Percentiles rank a stretch among this genome's conserved stretches.
These are phyloP conservation scores for Polypterus senegalus DNA, from an alignment of 2,113 vertebrate genomes.

Conservation along the genomic window DNA sequence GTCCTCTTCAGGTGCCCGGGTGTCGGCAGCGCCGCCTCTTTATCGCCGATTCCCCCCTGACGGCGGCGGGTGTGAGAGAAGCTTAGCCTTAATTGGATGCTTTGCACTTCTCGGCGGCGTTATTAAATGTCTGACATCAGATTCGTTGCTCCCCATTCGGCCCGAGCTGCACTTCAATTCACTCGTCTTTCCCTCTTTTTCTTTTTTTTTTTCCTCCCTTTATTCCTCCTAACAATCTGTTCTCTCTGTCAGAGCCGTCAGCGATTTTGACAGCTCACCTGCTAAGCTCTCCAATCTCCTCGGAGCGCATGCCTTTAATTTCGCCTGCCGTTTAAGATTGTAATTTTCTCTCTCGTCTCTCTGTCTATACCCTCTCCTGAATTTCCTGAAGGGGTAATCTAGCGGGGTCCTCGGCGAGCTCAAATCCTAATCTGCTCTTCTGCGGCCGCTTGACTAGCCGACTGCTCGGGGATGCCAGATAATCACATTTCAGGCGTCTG, in stretches of 20 bases:
- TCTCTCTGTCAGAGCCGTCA: not conserved
- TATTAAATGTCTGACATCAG: slow-evolving; percentile 1
- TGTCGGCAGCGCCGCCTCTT: too few relatives aligned
- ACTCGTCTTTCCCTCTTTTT: not conserved
- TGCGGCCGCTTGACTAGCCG: not conserved
- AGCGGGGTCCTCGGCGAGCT: not conserved
- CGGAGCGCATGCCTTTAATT: not conserved
- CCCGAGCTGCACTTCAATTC: not conserved
- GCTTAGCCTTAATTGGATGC: too few relatives aligned
- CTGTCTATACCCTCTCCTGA: not conserved
- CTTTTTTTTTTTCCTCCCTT: not conserved
- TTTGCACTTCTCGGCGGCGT: not conserved
- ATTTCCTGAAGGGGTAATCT: not conserved
- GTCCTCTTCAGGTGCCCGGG: too few relatives aligned
- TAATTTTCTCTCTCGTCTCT: slow-evolving; percentile 3
- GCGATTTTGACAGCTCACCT: not conserved
- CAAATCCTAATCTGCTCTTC: slow-evolving; percentile 1
- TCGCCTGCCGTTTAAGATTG: slow-evolving; percentile 3
- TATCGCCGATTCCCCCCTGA: too few relatives aligned
- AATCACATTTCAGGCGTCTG: not conserved
- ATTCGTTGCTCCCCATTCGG: not conserved
- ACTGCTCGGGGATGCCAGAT: not conserved
- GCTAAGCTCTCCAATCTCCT: not conserved
- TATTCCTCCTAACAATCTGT: not conserved
- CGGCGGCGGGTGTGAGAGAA: too few relatives aligned